Percentiles rank a stretch among this genome's conserved stretches.
Evolutionary conservation across 2,113 vertebrate genomes (phyloP).

Genomic region (Aspidoscelis tigris): DNA sequence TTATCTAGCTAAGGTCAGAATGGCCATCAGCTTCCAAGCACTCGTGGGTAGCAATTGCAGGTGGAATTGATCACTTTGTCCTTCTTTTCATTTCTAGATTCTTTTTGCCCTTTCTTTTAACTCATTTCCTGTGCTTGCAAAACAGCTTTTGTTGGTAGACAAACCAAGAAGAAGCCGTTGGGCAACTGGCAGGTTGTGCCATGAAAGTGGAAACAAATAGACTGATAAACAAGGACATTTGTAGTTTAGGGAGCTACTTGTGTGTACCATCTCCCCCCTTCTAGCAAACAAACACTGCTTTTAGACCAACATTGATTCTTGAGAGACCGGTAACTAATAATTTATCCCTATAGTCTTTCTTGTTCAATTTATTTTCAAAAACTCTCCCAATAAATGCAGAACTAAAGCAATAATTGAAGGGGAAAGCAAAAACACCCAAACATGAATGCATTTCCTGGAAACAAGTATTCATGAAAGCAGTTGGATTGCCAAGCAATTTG

Average conservation of each 20-base stretch:
- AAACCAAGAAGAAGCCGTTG: constrained; percentile 35
- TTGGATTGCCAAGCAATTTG: neutral
- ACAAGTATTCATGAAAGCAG: constrained; percentile 17
- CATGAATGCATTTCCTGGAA: constrained; percentile 47
- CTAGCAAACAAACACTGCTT: neutral
- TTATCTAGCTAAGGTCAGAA: constrained; percentile 3
- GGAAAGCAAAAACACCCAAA: neutral
- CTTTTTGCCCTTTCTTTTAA: constrained; percentile 8
- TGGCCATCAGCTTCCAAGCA: neutral
- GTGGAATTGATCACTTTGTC: neutral
- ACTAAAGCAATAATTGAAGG: constrained; percentile 24
- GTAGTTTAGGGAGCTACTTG: neutral
- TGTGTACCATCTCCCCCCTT: constrained; percentile 28
- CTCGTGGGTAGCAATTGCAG: neutral
- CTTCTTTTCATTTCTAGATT: rapidly evolving
- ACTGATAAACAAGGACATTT: constrained; percentile 15
- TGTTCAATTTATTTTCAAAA: constrained; percentile 1
- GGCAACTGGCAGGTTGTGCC: constrained; percentile 4
- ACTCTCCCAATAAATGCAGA: constrained; percentile 28
- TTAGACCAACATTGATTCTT: constrained; percentile 4
- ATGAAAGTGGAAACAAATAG: constrained; percentile 28
- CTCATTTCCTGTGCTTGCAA: constrained; percentile 14
- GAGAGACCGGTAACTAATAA: neutral
- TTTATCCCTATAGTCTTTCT: constrained; percentile 27
- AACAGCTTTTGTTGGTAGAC: constrained; percentile 1